These are phyloP conservation scores for Gopherus evgoodei DNA, from an alignment of 2,113 vertebrate species.

Conservation along the genomic window DNA sequence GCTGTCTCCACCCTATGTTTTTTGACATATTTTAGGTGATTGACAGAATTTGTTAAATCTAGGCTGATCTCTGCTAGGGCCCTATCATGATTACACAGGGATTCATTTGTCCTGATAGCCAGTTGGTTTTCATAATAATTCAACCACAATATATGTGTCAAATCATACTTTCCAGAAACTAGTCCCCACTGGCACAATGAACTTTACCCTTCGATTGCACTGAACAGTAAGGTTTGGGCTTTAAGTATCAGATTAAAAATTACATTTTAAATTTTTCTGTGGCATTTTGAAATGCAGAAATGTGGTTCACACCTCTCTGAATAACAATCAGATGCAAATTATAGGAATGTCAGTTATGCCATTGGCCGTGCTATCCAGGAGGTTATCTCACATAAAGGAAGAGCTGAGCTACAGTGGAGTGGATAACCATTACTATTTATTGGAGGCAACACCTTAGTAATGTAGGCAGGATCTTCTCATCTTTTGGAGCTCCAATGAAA, in stretches of 20 bases:
- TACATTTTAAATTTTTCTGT: neutral
- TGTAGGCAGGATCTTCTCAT: neutral
- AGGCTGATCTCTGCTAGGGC: neutral
- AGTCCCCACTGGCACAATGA: neutral
- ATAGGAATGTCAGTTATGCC: neutral
- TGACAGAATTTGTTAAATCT: constrained; percentile 5
- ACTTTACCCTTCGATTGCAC: neutral
- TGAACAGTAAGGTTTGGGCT: neutral
- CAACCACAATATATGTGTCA: neutral
- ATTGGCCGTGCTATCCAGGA: neutral
- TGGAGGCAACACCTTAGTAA: neutral
- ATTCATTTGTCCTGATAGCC: neutral
- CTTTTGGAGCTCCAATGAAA: neutral
- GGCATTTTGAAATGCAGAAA: fast-evolving
- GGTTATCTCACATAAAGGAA: neutral
- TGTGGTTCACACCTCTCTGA: neutral
- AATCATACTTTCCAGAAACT: neutral
- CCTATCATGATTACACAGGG: neutral
- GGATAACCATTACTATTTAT: neutral
- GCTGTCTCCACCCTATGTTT: neutral
- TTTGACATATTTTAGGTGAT: neutral
- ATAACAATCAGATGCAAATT: neutral
- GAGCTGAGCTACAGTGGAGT: neutral
- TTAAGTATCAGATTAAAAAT: neutral
- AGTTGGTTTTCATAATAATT: neutral